These are phyloP conservation scores for Caenorhabditis virilis DNA, from an alignment of 2,888 invertebrate genomes.

Conservation along the genomic window DNA sequence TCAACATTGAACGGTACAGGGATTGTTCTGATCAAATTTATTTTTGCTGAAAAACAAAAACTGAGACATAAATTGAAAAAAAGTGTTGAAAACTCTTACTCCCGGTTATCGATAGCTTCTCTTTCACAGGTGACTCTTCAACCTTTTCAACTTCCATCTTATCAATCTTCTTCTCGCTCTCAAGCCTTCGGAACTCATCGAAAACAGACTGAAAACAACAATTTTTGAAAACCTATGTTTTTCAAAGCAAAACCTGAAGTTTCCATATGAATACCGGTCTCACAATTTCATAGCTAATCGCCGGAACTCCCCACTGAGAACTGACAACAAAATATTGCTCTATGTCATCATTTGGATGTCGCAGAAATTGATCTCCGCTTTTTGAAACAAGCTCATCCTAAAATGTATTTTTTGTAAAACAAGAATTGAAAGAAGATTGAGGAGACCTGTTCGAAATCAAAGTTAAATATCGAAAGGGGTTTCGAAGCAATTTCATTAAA, in stretches of 20 bases:
- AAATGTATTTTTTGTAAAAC: conserved; percentile 4
- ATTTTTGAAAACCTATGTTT: background rate
- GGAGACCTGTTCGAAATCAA: too few species aligned
- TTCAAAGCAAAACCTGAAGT: conserved; percentile 17
- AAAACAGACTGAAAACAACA: conserved; percentile 21
- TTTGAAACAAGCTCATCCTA: conserved; percentile 17
- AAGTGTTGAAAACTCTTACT: conserved; percentile 8
- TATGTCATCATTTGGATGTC: conserved; percentile 31
- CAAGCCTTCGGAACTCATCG: conserved; percentile 24
- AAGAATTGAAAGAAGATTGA: background rate
- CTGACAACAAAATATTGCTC: conserved; percentile 33
- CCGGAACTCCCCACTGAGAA: conserved; percentile 35
- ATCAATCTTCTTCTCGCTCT: conserved; percentile 13
- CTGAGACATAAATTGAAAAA: background rate
- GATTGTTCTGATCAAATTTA: conserved; percentile 23
- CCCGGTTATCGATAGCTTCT: conserved; percentile 18
- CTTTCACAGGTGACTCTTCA: conserved; percentile 12
- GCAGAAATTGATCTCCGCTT: conserved; percentile 10
- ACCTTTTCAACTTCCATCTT: conserved; percentile 6
- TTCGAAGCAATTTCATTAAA: too few species aligned
- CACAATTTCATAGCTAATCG: conserved; percentile 35
- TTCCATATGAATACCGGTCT: conserved; percentile 36
- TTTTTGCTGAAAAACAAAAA: conserved; percentile 9
- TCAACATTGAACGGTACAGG: conserved; percentile 28
- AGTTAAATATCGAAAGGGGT: too few species aligned